Percentiles rank a stretch among this genome's conserved stretches.
Evolutionary conservation across 2,888 invertebrate species (phyloP).

Genomic region (Biston stratarius): DNA sequence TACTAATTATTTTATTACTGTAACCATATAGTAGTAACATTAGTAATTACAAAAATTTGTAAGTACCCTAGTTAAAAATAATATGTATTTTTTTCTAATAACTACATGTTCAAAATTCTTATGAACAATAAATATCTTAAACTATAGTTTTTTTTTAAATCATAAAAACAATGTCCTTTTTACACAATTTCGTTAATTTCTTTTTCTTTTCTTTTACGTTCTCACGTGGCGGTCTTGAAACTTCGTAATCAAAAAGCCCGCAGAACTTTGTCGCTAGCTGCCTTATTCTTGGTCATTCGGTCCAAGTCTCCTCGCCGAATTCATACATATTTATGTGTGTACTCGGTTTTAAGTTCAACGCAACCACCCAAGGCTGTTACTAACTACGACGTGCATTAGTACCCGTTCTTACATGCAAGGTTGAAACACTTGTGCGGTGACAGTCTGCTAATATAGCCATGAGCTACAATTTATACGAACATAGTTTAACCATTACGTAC

Average conservation of each 20-base stretch:
- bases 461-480: constrained; percentile 1
- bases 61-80: too few species aligned
- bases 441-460: constrained; percentile 17
- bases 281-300: constrained; percentile 34
- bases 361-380: constrained; percentile 54
- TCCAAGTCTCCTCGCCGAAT: constrained; percentile 39
- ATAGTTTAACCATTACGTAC: neutral
- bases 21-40: too few species aligned
- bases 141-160: too few species aligned
- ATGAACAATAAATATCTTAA: too few species aligned
- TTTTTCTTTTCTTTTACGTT: neutral
- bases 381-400: constrained; percentile 39
- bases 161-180: too few species aligned
- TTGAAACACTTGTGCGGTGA: constrained; percentile 19
- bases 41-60: too few species aligned
- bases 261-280: constrained; percentile 15
- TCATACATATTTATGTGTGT: constrained; percentile 57
- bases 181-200: neutral
- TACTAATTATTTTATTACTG: too few species aligned
- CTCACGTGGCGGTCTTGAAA: constrained; percentile 3
- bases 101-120: too few species aligned
- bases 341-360: constrained; percentile 57
- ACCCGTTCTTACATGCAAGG: constrained; percentile 13
- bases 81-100: too few species aligned
- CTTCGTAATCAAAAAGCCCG: constrained; percentile 8